Conservation (phyloP, 2,797 vertebrate species). For the Coranthus polyacanthus region DNA sequence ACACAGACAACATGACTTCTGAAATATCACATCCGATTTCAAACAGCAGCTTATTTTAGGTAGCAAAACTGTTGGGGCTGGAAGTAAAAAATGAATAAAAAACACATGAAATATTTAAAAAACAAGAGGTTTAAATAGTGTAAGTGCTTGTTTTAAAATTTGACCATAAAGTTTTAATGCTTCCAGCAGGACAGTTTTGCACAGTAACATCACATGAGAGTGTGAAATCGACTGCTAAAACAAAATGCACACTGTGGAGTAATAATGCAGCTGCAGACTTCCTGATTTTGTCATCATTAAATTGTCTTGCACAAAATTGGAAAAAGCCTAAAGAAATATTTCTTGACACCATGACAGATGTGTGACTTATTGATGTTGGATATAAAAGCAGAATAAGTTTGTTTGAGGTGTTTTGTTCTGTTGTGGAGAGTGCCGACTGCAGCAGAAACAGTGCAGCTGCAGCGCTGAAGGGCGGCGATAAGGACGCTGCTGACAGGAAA, state of each 20-base stretch:
- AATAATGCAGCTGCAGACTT: slow-evolving; percentile 8
- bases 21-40: too few relatives aligned
- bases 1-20: too few relatives aligned
- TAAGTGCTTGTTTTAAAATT: background rate
- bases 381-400: slow-evolving; percentile 4
- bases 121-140: background rate
- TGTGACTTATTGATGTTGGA: background rate
- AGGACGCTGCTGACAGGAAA: slow-evolving; percentile 56
- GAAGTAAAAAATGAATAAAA: too few relatives aligned
- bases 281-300: background rate
- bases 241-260: background rate
- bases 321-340: background rate
- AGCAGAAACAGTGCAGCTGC: slow-evolving; percentile 57
- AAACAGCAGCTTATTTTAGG: too few relatives aligned
- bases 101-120: too few relatives aligned
- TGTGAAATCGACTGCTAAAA: background rate
- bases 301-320: background rate
- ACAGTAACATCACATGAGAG: background rate
- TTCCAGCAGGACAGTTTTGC: background rate
- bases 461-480: slow-evolving; percentile 51
- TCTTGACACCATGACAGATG: background rate
- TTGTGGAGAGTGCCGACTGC: slow-evolving; percentile 50
- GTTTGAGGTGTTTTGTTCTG: slow-evolving; percentile 9
- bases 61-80: too few relatives aligned
- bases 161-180: background rate